Evolutionary conservation across 2,888 invertebrate species (phyloP).

Genomic region (Diarsia brunnea): DNA sequence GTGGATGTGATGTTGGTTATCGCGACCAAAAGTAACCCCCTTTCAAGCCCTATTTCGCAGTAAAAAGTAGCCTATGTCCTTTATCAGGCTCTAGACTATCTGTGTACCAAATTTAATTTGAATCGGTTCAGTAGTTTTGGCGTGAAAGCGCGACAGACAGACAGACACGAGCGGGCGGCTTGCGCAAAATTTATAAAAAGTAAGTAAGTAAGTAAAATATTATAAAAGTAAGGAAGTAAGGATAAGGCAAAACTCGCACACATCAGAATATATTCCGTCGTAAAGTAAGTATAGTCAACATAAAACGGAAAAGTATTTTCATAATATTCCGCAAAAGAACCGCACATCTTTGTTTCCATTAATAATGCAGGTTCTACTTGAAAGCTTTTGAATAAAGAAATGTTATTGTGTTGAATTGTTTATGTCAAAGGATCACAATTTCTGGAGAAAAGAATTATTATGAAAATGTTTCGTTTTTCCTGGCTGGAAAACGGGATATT

Average conservation of each 20-base stretch:
- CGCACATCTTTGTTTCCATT: constrained; percentile 12
- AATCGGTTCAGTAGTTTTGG: too few relatives aligned
- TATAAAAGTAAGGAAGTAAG: too few relatives aligned
- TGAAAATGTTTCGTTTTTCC: neutral
- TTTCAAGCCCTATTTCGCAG: too few relatives aligned
- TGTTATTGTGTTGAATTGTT: constrained; percentile 6
- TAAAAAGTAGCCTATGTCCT: too few relatives aligned
- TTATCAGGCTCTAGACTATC: too few relatives aligned
- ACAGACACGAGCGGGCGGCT: too few relatives aligned
- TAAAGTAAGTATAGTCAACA: neutral
- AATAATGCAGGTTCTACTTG: constrained; percentile 33
- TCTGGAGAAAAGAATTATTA: neutral
- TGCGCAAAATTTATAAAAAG: too few relatives aligned
- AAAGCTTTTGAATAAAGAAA: constrained; percentile 18
- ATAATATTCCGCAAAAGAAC: constrained; percentile 1
- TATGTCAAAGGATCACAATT: neutral
- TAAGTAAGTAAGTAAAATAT: too few relatives aligned
- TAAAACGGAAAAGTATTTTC: constrained; percentile 9
- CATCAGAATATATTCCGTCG: neutral
- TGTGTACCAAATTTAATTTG: too few relatives aligned
- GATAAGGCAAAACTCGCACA: neutral
- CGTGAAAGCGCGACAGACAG: too few relatives aligned
- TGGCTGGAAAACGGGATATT: neutral
- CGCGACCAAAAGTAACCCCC: too few relatives aligned
- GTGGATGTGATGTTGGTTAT: too few relatives aligned